phyloP scores from a whole-genome alignment of 2,113 vertebrate species.

The Ramphastos sulfuratus region DNA sequence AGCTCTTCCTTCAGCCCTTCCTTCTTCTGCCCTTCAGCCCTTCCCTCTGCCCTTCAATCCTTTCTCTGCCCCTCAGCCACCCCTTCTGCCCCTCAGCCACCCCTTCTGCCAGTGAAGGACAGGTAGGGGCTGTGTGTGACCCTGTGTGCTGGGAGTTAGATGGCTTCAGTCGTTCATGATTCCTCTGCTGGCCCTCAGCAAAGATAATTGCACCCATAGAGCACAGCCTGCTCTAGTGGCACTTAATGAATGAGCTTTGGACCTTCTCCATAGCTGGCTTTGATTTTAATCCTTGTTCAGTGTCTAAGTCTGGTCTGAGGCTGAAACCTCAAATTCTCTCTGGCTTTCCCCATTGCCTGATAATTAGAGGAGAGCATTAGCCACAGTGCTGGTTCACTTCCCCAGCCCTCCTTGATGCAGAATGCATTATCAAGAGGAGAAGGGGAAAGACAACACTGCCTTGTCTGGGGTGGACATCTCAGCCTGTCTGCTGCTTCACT shows the following conservation, averaged over 20 bases:
- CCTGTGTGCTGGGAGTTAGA: not conserved
- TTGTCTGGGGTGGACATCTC: not conserved
- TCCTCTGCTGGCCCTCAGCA: not conserved
- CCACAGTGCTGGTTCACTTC: not conserved
- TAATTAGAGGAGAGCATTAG: not conserved
- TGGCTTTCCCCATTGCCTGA: not conserved
- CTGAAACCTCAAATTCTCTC: not conserved
- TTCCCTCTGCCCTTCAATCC: too few relatives aligned
- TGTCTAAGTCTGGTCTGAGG: not conserved
- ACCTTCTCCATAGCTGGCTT: not conserved
- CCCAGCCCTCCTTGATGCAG: not conserved
- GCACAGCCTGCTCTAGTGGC: not conserved
- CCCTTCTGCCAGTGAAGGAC: not conserved
- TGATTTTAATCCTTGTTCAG: not conserved
- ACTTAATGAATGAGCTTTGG: not conserved
- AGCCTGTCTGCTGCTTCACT: not conserved
- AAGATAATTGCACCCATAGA: not conserved
- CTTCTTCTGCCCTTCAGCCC: too few relatives aligned
- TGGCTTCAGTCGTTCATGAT: rapidly evolving
- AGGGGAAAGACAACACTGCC: not conserved
- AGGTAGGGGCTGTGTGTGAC: not conserved
- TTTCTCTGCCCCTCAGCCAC: too few relatives aligned
- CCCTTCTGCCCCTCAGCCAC: not conserved
- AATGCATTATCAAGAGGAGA: not conserved
- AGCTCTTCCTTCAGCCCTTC: too few relatives aligned